Base-by-base conservation (phyloP, 1,140 invertebrate species). In the Eufriesea mexicana region DNA sequence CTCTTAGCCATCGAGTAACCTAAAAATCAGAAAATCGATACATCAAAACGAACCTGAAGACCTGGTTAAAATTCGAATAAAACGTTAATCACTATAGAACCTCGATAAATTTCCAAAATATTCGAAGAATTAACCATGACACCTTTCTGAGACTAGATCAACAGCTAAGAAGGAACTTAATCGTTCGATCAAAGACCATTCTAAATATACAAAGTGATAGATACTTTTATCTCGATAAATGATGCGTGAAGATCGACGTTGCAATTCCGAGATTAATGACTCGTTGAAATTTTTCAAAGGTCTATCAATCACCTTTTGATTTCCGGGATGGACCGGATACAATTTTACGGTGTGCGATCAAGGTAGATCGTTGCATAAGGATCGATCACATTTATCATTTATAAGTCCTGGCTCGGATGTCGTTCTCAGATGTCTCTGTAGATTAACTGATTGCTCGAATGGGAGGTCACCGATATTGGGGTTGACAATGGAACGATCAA, bases 321-420 rank as follows among this genome's bases (percentile, higher is more conserved):
- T 35, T 35, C 71, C 64, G 55, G 61, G 45, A 59, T 45, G 64
- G n/a, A 54, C 72, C 86, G 87, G 87, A 89, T 89, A 80, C 67
- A 74, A 88, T 79, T 89, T 89, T 80, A 89, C 86, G 87, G 79
- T 88, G 51, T 59, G 61, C 71, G 88, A 89, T 83, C 86, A 67
- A 76, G 78, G 45, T 25, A 45, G 75, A 72, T 72, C 61, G 59
- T 84, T 68, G 45, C 73, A 47, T 64, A 73, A 71, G 7, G 71
- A 57, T 73, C 79, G 84, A 83, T 85, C 57, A 73, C 47, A 18
- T 62, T 88, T 81, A 78, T 84, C 81, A 75, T 42, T 84, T 87
- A 61, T 51, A 70, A 35, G 67, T 57, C 35, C 51, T n/a, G 62
- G 51, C 49, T 28, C 67, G 62, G 42, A 49, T 62, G 67, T 79